These are phyloP conservation scores for Physella acuta DNA, from an alignment of 1,140 invertebrate species.

Conservation along the genomic window DNA sequence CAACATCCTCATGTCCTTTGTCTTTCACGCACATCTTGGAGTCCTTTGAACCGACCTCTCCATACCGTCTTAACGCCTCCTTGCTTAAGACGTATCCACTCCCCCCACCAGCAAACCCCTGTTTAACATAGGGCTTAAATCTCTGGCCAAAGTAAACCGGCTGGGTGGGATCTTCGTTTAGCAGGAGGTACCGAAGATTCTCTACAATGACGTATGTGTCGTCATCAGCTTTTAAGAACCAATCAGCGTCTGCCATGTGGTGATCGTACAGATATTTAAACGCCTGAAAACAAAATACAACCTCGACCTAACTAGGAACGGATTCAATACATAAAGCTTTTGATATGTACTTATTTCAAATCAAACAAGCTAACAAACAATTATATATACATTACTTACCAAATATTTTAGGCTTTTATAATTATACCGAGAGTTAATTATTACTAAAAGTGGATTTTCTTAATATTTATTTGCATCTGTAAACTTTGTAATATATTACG, in stretches of 20 bases:
- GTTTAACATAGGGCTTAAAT: background rate
- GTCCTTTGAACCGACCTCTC: conserved; percentile 40
- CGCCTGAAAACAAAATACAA: conserved; percentile 62
- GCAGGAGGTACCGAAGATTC: background rate
- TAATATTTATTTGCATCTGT: too few species aligned
- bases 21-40: background rate
- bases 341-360: too few species aligned
- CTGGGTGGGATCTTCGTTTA: background rate
- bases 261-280: conserved; percentile 69
- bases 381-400: too few species aligned
- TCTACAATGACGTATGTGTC: background rate
- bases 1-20: background rate
- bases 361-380: too few species aligned
- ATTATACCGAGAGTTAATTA: too few species aligned
- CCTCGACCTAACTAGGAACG: too few species aligned
- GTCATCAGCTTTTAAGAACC: conserved; percentile 34
- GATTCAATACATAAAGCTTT: too few species aligned
- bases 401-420: too few species aligned
- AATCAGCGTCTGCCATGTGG: conserved; percentile 51
- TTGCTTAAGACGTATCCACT: conserved; percentile 81
- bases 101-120: conserved; percentile 53
- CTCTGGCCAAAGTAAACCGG: background rate
- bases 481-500: too few species aligned
- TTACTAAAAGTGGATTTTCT: too few species aligned
- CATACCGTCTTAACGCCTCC: conserved; percentile 42